Conservation (phyloP, 92 coral and sea anemone genomes). For the Palythoa caribaeorum region DNA sequence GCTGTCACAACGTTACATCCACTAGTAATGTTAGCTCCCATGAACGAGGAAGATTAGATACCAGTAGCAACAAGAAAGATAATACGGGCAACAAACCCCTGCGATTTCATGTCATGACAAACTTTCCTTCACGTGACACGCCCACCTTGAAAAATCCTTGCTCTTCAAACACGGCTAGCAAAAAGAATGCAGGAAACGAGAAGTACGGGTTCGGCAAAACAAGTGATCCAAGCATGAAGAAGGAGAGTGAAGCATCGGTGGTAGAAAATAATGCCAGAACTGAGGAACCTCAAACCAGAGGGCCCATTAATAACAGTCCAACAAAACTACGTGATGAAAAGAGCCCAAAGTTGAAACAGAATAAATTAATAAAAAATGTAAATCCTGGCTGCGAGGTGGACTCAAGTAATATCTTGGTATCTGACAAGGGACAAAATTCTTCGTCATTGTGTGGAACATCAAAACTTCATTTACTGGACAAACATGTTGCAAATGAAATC, state of each 20-base stretch:
- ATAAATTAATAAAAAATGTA: neutral
- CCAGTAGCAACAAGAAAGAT: neutral
- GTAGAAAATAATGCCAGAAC: neutral
- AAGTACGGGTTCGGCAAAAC: neutral
- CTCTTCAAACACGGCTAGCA: neutral
- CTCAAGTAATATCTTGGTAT: neutral
- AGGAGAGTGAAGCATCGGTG: neutral
- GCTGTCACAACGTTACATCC: neutral
- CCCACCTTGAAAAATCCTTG: neutral
- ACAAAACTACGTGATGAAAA: neutral
- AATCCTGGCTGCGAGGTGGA: neutral
- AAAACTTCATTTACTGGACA: neutral
- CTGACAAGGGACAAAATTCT: neutral
- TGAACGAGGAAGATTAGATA: neutral
- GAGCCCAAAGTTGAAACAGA: neutral
- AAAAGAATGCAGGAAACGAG: conserved; percentile 23
- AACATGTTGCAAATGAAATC: neutral
- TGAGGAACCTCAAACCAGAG: neutral
- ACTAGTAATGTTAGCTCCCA: neutral
- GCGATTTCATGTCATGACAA: conserved; percentile 35
- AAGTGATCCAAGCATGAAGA: neutral
- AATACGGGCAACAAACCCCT: conserved; percentile 22
- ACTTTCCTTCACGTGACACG: conserved; percentile 16
- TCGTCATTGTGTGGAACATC: neutral
- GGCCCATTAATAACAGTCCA: neutral